These are phyloP conservation scores for Cassiopea andromeda DNA, from an alignment of 30 jellyfish, hydroid and myxozoan genomes.

Conservation along the genomic window DNA sequence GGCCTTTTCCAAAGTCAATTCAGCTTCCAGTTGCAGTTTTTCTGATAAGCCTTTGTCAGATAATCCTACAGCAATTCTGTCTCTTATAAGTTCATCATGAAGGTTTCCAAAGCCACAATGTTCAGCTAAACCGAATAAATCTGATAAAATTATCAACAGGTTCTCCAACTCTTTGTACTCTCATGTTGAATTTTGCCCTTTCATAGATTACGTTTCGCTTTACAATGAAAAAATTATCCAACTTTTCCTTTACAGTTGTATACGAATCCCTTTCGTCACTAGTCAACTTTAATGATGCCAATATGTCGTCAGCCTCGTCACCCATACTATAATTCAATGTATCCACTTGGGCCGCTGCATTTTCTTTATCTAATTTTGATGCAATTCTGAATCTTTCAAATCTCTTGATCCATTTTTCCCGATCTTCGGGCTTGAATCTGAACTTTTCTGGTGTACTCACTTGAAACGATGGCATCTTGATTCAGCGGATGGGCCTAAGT, in stretches of 20 bases:
- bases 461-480: conserved; percentile 31
- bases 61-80: conserved; percentile 32
- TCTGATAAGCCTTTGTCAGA: conserved; percentile 10
- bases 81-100: conserved; percentile 56
- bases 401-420: conserved; percentile 28
- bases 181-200: conserved; percentile 20
- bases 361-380: background rate
- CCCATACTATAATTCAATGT: conserved; percentile 12
- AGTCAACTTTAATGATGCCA: conserved; percentile 16
- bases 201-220: conserved; percentile 38
- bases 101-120: conserved; percentile 45
- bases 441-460: conserved; percentile 27
- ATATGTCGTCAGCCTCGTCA: conserved; percentile 21
- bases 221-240: conserved; percentile 15
- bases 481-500: background rate
- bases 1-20: conserved; percentile 2
- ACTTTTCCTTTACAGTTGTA: conserved; percentile 16
- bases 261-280: conserved; percentile 7
- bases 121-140: conserved; percentile 16
- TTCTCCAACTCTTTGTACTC: conserved; percentile 32
- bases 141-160: conserved; percentile 20
- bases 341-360: conserved; percentile 15
- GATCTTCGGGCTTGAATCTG: conserved; percentile 24
- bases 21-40: conserved; percentile 37
- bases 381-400: conserved; percentile 38